Conservation (phyloP, 2,113 vertebrate genomes). For the Orthonyx spaldingii region DNA sequence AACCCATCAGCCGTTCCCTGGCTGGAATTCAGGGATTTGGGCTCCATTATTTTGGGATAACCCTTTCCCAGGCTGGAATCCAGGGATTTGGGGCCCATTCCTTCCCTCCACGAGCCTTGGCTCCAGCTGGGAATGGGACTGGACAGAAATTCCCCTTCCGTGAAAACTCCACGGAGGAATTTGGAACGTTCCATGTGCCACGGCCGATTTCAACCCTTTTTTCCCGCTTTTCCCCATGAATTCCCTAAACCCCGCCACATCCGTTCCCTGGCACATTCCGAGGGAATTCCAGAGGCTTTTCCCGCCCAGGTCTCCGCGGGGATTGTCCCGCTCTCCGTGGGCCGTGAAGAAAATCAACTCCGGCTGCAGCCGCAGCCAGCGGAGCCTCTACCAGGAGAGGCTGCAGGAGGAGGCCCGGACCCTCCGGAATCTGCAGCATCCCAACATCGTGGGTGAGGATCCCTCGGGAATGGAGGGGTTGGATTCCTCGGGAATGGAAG, state of each 20-base stretch:
- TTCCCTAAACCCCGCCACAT: neutral
- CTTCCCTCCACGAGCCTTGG: neutral
- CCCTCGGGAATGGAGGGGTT: neutral
- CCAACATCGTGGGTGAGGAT: neutral
- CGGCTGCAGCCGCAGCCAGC: neutral
- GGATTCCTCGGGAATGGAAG: too few species aligned
- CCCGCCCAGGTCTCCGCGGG: neutral
- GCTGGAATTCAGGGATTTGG: neutral
- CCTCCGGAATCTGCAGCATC: neutral
- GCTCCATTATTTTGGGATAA: neutral
- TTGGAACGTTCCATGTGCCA: fast-evolving
- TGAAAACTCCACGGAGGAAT: fast-evolving
- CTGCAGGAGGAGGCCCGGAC: neutral
- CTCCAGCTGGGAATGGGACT: fast-evolving
- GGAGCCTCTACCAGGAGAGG: neutral
- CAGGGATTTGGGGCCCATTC: neutral
- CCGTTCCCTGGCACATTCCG: neutral
- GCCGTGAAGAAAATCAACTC: neutral
- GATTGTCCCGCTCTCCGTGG: neutral
- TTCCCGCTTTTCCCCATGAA: fast-evolving
- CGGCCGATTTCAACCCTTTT: fast-evolving
- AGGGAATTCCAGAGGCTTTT: neutral
- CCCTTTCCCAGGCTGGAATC: neutral
- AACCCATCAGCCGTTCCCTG: too few species aligned
- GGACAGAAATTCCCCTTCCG: neutral